Evolutionary conservation across 2,113 vertebrate species (phyloP).

Genomic region (Campylomormyrus tamandua): DNA sequence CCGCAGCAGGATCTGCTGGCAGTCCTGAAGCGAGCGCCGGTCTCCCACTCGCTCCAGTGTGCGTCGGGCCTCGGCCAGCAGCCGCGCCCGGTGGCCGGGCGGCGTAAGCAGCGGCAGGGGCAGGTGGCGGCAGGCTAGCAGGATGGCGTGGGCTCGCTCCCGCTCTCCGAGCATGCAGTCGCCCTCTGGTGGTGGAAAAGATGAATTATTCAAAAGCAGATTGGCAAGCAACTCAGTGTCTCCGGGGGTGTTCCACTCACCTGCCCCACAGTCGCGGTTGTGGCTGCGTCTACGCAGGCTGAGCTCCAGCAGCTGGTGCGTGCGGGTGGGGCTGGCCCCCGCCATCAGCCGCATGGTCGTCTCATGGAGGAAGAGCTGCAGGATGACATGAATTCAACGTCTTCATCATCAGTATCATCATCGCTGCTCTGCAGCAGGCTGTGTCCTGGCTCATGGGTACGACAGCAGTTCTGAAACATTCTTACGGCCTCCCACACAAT

Average conservation of each 20-base stretch:
- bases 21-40: constrained; percentile 85
- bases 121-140: constrained; percentile 88
- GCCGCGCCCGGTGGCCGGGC: constrained; percentile 78
- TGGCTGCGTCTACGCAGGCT: constrained; percentile 72
- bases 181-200: constrained; percentile 54
- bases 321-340: constrained; percentile 91
- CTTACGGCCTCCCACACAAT: background rate
- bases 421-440: background rate
- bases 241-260: constrained; percentile 19
- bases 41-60: constrained; percentile 93
- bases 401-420: background rate
- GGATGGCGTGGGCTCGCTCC: constrained; percentile 86
- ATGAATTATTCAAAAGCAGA: background rate
- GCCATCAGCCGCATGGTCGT: constrained; percentile 95
- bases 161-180: constrained; percentile 79
- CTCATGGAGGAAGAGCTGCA: constrained; percentile 93
- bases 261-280: constrained; percentile 40
- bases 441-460: background rate
- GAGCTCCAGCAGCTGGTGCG: constrained; percentile 94
- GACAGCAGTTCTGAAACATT: background rate
- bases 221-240: background rate
- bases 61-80: constrained; percentile 89
- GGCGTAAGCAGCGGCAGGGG: constrained; percentile 89
- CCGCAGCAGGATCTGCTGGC: constrained; percentile 89
- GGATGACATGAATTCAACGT: background rate